Percentiles rank a stretch among this genome's conserved stretches.
These are phyloP conservation scores for Sardina pilchardus DNA, from an alignment of 2,113 vertebrate genomes.

Conservation along the genomic window DNA sequence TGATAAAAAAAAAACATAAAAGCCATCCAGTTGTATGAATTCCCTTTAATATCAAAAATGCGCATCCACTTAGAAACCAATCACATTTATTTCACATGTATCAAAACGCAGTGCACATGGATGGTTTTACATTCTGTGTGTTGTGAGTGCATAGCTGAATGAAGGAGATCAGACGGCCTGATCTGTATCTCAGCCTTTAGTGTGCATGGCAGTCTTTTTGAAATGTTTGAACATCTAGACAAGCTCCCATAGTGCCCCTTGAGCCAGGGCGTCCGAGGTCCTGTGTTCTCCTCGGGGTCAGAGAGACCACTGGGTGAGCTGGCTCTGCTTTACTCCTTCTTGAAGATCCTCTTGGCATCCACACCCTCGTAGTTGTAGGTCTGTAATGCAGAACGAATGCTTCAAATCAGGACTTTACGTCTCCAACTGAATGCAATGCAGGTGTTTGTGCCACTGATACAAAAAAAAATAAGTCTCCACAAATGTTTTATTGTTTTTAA, in stretches of 20 bases:
- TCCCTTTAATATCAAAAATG: constrained; percentile 57
- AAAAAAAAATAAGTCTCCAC: background rate
- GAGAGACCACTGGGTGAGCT: background rate
- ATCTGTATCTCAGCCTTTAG: background rate
- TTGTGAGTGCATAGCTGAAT: background rate
- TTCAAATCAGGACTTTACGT: background rate
- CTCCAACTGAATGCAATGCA: too few relatives aligned
- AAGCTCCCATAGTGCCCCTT: background rate
- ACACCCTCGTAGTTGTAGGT: constrained; percentile 86
- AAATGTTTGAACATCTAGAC: background rate
- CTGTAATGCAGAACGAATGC: constrained; percentile 61
- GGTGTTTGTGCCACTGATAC: background rate
- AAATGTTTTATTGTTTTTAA: background rate
- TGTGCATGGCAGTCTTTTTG: background rate
- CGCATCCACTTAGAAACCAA: background rate
- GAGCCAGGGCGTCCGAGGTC: background rate
- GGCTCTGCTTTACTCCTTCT: constrained; percentile 68
- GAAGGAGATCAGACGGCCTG: background rate
- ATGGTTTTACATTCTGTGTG: background rate
- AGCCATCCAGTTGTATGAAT: constrained; percentile 50
- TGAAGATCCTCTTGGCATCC: constrained; percentile 90
- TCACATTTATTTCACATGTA: background rate
- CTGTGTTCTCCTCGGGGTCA: background rate
- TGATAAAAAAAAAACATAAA: constrained; percentile 25
- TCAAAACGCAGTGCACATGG: background rate